phyloP scores from a whole-genome alignment of 1,140 invertebrate genomes.

The Drusus annulatus region DNA sequence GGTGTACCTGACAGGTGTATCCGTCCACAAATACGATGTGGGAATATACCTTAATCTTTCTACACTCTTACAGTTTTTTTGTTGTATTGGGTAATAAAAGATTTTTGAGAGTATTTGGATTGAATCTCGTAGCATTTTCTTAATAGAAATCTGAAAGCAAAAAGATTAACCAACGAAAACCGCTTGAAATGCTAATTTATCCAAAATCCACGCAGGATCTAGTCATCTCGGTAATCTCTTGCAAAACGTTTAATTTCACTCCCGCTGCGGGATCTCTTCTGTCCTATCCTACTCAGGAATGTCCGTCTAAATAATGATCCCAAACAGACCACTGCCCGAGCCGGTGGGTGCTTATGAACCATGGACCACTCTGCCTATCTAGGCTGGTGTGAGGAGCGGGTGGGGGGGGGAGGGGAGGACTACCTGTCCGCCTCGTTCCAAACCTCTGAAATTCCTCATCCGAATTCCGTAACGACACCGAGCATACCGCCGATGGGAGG shows the following conservation, averaged over 20 bases:
- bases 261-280: background rate
- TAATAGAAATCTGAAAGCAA: background rate
- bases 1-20: too few species aligned
- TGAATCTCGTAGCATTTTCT: too few species aligned
- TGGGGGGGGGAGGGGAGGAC: background rate
- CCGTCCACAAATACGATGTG: too few species aligned
- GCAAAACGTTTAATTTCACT: constrained; percentile 4
- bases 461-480: constrained; percentile 34
- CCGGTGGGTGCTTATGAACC: background rate
- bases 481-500: background rate
- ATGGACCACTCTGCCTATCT: background rate
- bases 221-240: background rate
- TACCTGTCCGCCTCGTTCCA: constrained; percentile 28
- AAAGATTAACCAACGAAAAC: background rate
- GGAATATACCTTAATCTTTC: too few species aligned
- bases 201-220: background rate
- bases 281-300: constrained; percentile 8
- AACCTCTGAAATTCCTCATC: constrained; percentile 22
- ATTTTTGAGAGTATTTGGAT: too few species aligned
- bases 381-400: background rate
- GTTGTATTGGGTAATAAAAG: too few species aligned
- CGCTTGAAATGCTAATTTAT: background rate
- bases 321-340: background rate
- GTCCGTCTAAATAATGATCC: constrained; percentile 23
- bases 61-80: too few species aligned